A percentile compares a stretch with the other conserved stretches of the same genome.
These are phyloP conservation scores for Aphidius ervi DNA, from an alignment of 1,140 invertebrate species.

Conservation along the genomic window DNA sequence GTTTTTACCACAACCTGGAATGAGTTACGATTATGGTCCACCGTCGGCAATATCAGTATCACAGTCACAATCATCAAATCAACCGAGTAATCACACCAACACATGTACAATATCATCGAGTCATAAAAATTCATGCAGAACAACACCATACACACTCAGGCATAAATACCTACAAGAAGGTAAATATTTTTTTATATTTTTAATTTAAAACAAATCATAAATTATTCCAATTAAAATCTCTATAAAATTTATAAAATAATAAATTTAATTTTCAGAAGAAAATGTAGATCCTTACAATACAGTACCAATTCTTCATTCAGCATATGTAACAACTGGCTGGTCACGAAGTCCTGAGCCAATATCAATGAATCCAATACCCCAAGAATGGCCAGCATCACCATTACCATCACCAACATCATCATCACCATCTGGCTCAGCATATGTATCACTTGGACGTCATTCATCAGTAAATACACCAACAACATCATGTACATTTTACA, in stretches of 20 bases:
- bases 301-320: conserved; percentile 48
- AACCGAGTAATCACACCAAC: conserved; percentile 40
- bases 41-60: conserved; percentile 43
- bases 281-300: conserved; percentile 45
- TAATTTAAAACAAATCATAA: background rate
- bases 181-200: conserved; percentile 22
- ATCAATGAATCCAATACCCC: conserved; percentile 34
- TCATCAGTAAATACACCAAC: conserved; percentile 32
- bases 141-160: conserved; percentile 46
- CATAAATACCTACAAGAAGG: conserved; percentile 51
- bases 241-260: background rate
- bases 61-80: conserved; percentile 45
- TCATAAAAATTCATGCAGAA: conserved; percentile 46
- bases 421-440: conserved; percentile 28
- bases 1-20: conserved; percentile 49
- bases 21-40: conserved; percentile 49
- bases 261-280: conserved; percentile 34
- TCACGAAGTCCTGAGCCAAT: conserved; percentile 46
- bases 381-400: conserved; percentile 48
- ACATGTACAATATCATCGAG: conserved; percentile 42
- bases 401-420: conserved; percentile 45
- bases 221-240: background rate
- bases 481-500: conserved; percentile 41
- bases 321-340: conserved; percentile 47
- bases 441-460: conserved; percentile 32